A percentile compares a stretch with the other conserved stretches of the same genome.
phyloP scores from a whole-genome alignment of 2,888 invertebrate species.

The Epirrhoe alternata region DNA sequence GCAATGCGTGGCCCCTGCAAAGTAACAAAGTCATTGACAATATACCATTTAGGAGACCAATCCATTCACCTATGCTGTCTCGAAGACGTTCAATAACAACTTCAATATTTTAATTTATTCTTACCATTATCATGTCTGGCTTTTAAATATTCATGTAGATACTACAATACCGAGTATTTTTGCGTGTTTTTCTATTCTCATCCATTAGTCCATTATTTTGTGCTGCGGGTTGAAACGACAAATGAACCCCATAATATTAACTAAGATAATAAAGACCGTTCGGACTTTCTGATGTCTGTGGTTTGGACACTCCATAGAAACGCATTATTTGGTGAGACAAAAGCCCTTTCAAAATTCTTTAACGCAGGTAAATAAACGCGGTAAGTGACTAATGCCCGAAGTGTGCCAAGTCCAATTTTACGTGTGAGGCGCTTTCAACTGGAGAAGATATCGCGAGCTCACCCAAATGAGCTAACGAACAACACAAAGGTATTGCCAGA shows the following conservation, averaged over 20 bases:
- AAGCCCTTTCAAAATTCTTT: slow-evolving; percentile 18
- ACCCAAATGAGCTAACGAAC: slow-evolving; percentile 30
- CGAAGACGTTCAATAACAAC: neutral
- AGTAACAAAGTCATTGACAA: neutral
- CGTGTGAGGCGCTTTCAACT: slow-evolving; percentile 38
- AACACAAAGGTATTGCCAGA: slow-evolving; percentile 19
- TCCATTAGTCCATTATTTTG: too few species aligned
- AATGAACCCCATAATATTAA: too few species aligned
- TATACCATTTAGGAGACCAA: neutral
- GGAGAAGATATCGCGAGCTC: slow-evolving; percentile 24
- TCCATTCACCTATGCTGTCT: neutral
- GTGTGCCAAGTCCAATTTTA: slow-evolving; percentile 59
- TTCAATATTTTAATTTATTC: neutral
- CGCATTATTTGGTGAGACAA: neutral
- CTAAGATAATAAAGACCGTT: too few species aligned
- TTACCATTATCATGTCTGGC: neutral
- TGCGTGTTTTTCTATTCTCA: too few species aligned
- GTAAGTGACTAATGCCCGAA: slow-evolving; percentile 49
- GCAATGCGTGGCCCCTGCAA: neutral
- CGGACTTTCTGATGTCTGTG: too few species aligned
- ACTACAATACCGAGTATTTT: too few species aligned
- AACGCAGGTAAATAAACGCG: slow-evolving; percentile 43
- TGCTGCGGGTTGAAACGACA: too few species aligned
- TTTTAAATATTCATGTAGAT: too few species aligned
- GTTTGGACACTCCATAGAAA: too few species aligned